Evolutionary conservation across 2,797 vertebrate genomes (phyloP).

Genomic region (Craterocephalus amniculus): DNA sequence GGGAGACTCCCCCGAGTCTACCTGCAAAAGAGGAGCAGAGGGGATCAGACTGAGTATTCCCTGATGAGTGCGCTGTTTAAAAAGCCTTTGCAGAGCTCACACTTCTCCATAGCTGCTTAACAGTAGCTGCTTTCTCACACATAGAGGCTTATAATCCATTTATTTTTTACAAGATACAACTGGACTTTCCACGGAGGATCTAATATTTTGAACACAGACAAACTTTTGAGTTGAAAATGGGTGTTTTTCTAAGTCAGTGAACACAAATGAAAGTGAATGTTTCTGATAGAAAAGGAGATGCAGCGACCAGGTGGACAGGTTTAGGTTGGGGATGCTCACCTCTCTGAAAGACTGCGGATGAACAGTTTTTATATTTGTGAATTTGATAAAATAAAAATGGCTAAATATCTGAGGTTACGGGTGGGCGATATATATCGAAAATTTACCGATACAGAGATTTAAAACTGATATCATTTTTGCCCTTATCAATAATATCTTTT

Average conservation of each 20-base stretch:
- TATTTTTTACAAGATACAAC: constrained; percentile 20
- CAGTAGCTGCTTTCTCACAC: not conserved
- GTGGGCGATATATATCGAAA: too few relatives aligned
- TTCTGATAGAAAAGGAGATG: not conserved
- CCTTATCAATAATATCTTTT: too few relatives aligned
- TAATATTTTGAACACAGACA: constrained; percentile 32
- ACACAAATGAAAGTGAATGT: not conserved
- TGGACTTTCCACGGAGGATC: constrained; percentile 16
- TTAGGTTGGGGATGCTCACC: not conserved
- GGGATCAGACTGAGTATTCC: constrained; percentile 42
- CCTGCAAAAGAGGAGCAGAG: constrained; percentile 43
- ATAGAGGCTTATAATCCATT: constrained; percentile 37
- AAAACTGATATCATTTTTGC: too few relatives aligned
- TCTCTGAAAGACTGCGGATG: not conserved
- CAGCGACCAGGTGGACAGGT: too few relatives aligned
- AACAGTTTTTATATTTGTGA: not conserved
- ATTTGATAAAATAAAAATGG: too few relatives aligned
- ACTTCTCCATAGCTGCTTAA: not conserved
- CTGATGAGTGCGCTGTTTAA: not conserved
- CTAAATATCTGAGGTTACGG: not conserved
- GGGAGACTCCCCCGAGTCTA: constrained; percentile 62
- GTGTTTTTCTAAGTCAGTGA: not conserved
- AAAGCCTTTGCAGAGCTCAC: constrained; percentile 10
- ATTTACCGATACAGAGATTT: too few relatives aligned
- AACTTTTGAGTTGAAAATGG: not conserved